These are phyloP conservation scores for Harmothoe impar DNA, from an alignment of 2,888 invertebrate genomes.

Conservation along the genomic window DNA sequence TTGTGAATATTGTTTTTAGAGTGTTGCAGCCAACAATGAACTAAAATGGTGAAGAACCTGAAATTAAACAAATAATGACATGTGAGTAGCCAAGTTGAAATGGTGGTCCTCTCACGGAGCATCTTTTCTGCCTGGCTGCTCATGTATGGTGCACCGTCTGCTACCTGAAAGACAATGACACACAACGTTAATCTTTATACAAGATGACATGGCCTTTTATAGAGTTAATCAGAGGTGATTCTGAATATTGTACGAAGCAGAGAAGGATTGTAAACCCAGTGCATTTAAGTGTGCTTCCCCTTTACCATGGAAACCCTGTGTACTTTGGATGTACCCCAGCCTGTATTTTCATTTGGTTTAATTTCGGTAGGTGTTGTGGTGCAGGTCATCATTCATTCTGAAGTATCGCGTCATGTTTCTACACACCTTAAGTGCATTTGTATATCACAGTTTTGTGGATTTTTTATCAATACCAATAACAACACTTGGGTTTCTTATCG, in stretches of 20 bases:
- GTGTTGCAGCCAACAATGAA: neutral
- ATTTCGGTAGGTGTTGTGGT: slow-evolving; percentile 35
- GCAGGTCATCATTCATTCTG: slow-evolving; percentile 38
- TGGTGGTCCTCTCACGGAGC: too few relatives aligned
- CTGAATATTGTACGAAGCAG: neutral
- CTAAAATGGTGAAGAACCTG: neutral
- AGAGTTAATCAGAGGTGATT: neutral
- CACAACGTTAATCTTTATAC: neutral
- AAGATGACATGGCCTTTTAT: neutral
- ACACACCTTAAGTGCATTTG: slow-evolving; percentile 47
- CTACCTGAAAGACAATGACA: slow-evolving; percentile 11
- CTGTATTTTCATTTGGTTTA: neutral
- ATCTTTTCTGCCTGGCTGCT: too few relatives aligned
- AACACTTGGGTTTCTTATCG: too few relatives aligned
- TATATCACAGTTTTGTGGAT: neutral
- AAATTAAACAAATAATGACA: neutral
- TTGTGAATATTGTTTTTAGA: slow-evolving; percentile 36
- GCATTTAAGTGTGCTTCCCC: slow-evolving; percentile 34
- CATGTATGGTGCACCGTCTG: slow-evolving; percentile 16
- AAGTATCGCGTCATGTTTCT: neutral
- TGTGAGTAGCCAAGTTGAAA: too few relatives aligned
- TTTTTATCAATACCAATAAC: neutral
- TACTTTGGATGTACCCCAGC: too few relatives aligned
- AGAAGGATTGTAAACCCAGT: slow-evolving; percentile 36
- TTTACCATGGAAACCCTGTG: neutral